phyloP scores from a whole-genome alignment of 2,888 invertebrate genomes.

The Epistrophe eligans region DNA sequence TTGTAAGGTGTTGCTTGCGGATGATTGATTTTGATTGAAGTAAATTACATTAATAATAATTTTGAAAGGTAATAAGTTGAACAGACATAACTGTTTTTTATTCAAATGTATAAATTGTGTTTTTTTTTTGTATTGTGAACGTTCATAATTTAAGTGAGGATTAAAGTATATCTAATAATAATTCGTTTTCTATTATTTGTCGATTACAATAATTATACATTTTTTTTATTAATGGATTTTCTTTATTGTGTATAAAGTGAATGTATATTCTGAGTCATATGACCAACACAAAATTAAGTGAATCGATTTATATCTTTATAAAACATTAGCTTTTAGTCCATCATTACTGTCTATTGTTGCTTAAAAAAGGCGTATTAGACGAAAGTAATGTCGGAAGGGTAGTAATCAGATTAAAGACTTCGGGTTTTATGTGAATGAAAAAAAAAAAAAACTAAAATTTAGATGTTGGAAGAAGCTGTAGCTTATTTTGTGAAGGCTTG shows the following conservation, averaged over 20 bases:
- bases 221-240: slow-evolving; percentile 12
- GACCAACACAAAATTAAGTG: neutral
- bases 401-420: neutral
- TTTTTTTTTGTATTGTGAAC: neutral
- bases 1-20: slow-evolving; percentile 43
- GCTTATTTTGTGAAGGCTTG: too few relatives aligned
- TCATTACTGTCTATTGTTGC: neutral
- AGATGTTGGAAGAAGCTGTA: too few relatives aligned
- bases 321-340: neutral
- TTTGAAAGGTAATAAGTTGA: slow-evolving; percentile 20
- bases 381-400: neutral
- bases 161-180: neutral
- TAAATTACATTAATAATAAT: slow-evolving; percentile 50
- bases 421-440: too few relatives aligned
- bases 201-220: neutral
- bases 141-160: slow-evolving; percentile 9
- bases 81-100: slow-evolving; percentile 9
- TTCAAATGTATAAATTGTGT: neutral
- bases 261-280: neutral
- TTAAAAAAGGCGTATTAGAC: neutral
- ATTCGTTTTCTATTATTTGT: slow-evolving; percentile 8
- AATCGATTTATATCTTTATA: slow-evolving; percentile 16
- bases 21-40: slow-evolving; percentile 66
- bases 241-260: slow-evolving; percentile 2
- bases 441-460: too few relatives aligned